Base-by-base conservation (phyloP, 1,140 invertebrate species). In the Latrodectus geometricus region DNA sequence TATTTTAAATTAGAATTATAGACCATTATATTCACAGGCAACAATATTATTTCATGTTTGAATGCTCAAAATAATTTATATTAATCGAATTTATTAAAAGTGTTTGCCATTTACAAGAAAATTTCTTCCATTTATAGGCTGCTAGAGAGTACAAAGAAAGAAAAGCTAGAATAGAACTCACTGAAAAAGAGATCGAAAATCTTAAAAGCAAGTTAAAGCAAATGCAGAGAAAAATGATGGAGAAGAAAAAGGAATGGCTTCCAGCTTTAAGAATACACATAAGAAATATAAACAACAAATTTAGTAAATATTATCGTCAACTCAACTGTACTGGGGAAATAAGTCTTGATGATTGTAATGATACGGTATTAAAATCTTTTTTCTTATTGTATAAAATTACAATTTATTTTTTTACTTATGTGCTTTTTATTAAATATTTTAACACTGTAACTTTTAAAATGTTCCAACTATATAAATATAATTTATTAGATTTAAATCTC, bases 291-390 rank as follows among this genome's bases (percentile, higher is more conserved):
- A 95, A 95, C 89, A 86, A 90, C 1, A 95, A 95, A 87, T 97
- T 97, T 90, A 92, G 93, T 23, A 89, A 92, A 21, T 96, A 95
- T 89, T 97, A 97, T 91, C 90, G 91, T n/a, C 92, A 92, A 35
- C 93, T 99, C 91, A 93, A 94, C 0, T 99, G 96, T 92, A 95
- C 94, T 9, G 97, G 97, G 0, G 95, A 97, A 92, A 94, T 99
- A 15, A 91, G 93, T 17, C 90, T 97, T 0, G 89, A 90, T 61
- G 89, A 90, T 65, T 91, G 91, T 20, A 91, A 92, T 12, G 91
- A 93, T 88, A 87, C 65, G 8, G 92, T 93, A 86, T 14, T 1
- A 35, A 35, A 35, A 35, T 35, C 1, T 3, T 35, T 35, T 35
- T 35, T 35, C 35, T 5, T 35, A n/a, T 35, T 35, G 35, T 5